Evolutionary conservation across 1,140 invertebrate genomes (phyloP).

Genomic region (Drosophila yakuba): DNA sequence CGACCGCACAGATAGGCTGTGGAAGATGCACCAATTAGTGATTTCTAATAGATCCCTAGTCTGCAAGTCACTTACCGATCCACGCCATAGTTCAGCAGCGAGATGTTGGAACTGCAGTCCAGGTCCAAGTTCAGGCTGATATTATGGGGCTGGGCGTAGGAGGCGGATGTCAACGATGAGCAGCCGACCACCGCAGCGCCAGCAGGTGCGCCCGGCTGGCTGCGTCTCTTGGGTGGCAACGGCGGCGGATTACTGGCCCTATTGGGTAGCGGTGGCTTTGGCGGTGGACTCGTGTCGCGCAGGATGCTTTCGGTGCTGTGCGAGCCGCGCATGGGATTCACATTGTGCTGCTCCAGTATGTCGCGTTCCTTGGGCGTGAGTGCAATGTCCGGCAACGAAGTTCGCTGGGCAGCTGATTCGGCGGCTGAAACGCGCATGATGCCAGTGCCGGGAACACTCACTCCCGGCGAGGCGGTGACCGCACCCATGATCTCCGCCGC

Average conservation of each 20-base stretch:
- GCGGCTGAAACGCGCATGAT: slow-evolving; percentile 47
- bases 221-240: slow-evolving; percentile 90
- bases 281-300: slow-evolving; percentile 88
- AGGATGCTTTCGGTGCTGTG: slow-evolving; percentile 89
- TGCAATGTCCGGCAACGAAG: slow-evolving; percentile 91
- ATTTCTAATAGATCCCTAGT: not conserved
- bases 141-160: slow-evolving; percentile 68
- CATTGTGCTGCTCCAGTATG: slow-evolving; percentile 84
- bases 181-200: slow-evolving; percentile 6
- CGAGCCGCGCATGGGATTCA: slow-evolving; percentile 87
- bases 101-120: slow-evolving; percentile 85
- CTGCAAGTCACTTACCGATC: slow-evolving; percentile 84
- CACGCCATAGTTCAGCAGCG: slow-evolving; percentile 86
- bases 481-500: slow-evolving; percentile 71
- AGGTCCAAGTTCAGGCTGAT: slow-evolving; percentile 84
- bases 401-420: slow-evolving; percentile 84
- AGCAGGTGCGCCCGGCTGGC: slow-evolving; percentile 77
- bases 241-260: slow-evolving; percentile 87
- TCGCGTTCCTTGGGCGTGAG: slow-evolving; percentile 88
- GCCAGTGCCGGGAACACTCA: slow-evolving; percentile 4
- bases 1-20: slow-evolving; percentile 87
- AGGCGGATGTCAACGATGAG: slow-evolving; percentile 42
- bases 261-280: slow-evolving; percentile 93
- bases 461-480: slow-evolving; percentile 43
- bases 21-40: not conserved